A percentile compares a stretch with the other conserved stretches of the same genome.
Evolutionary conservation across 2,797 vertebrate species (phyloP).

Genomic region (Geotrypetes seraphini): DNA sequence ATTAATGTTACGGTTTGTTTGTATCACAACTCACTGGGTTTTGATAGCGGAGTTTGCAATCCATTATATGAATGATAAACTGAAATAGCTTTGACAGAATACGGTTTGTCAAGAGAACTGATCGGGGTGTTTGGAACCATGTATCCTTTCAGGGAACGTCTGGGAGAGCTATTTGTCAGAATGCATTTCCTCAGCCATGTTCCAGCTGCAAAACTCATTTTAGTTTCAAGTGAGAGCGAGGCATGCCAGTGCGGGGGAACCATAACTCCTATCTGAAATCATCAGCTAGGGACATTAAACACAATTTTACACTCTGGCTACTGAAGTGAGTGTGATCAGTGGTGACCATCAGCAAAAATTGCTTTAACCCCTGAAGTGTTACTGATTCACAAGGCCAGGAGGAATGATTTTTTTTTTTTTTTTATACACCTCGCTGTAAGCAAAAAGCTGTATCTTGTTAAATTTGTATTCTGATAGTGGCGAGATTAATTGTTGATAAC

Average conservation of each 20-base stretch:
- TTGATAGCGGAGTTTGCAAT: no score
- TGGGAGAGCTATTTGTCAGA: constrained; percentile 24
- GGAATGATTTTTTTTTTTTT: constrained; percentile 8
- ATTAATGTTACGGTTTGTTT: no score
- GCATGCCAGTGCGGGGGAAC: constrained; percentile 11
- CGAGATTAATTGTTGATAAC: no score
- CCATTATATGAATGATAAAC: constrained; percentile 10
- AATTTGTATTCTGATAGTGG: constrained; percentile 7
- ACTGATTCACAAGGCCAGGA: constrained; percentile 7
- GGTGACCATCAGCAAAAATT: constrained; percentile 4
- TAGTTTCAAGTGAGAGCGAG: constrained; percentile 21
- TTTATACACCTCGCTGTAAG: neutral
- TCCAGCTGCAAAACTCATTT: constrained; percentile 29
- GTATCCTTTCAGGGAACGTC: constrained; percentile 20
- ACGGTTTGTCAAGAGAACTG: constrained; percentile 13
- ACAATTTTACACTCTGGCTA: constrained; percentile 15
- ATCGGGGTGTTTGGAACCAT: constrained; percentile 24
- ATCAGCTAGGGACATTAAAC: constrained; percentile 15
- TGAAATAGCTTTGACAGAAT: constrained; percentile 14
- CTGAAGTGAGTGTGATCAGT: constrained; percentile 14
- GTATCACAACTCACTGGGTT: no score
- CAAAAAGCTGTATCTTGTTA: constrained; percentile 6
- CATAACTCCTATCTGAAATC: constrained; percentile 14
- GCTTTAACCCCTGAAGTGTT: neutral
- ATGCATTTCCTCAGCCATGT: constrained; percentile 29